Percentiles rank a stretch among this genome's conserved stretches.
Evolutionary conservation across 2,888 invertebrate genomes (phyloP).

Genomic region (Ernsta delagoae): DNA sequence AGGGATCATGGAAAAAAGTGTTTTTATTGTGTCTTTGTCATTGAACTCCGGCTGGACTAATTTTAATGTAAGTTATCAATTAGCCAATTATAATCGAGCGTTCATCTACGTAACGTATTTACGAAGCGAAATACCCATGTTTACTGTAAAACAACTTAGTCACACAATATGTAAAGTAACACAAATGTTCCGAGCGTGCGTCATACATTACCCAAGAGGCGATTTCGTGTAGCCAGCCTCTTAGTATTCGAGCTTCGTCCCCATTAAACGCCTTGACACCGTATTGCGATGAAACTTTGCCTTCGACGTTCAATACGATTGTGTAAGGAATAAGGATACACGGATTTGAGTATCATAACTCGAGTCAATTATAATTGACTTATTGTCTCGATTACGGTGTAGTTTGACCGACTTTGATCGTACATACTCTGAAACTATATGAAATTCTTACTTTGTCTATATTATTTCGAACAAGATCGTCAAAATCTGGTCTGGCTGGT

Average conservation of each 20-base stretch:
- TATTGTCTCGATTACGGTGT: background rate
- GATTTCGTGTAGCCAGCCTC: constrained; percentile 54
- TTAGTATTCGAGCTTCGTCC: constrained; percentile 63
- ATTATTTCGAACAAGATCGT: too few species aligned
- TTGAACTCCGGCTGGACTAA: too few species aligned
- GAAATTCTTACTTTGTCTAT: too few species aligned
- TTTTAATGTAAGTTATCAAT: too few species aligned
- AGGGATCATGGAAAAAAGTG: too few species aligned
- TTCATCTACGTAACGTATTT: constrained; percentile 17
- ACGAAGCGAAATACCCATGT: constrained; percentile 19
- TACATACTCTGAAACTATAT: too few species aligned
- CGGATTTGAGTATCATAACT: background rate
- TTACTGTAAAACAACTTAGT: constrained; percentile 34
- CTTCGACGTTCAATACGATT: constrained; percentile 48
- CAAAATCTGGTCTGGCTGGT: too few species aligned
- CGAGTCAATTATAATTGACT: too few species aligned
- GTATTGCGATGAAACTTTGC: constrained; percentile 45
- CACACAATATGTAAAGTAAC: constrained; percentile 39
- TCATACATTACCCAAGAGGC: constrained; percentile 56
- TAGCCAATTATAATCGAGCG: too few species aligned
- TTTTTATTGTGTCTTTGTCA: too few species aligned
- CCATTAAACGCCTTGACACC: constrained; percentile 69
- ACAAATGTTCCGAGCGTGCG: constrained; percentile 50
- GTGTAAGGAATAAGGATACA: constrained; percentile 43
- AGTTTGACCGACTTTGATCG: background rate